Percentiles rank a stretch among this genome's conserved stretches.
Conservation (phyloP, 2,888 invertebrate genomes). For the Cephus rjabovi region DNA sequence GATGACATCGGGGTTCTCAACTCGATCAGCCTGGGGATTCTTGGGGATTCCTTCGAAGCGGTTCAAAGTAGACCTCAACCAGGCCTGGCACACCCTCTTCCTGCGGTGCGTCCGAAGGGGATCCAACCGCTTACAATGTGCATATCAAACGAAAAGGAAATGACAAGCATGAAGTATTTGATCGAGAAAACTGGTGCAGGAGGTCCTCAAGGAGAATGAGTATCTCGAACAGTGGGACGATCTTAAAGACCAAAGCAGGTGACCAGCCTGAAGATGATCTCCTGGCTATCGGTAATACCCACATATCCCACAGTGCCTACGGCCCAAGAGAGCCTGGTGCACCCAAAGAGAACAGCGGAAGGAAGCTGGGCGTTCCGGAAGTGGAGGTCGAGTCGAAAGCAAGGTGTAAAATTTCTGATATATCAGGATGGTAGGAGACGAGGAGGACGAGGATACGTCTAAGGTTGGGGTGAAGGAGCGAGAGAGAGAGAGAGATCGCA, state of each 20-base stretch:
- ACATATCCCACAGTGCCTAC: neutral
- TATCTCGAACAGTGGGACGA: constrained; percentile 9
- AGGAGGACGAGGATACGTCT: constrained; percentile 12
- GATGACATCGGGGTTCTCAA: constrained; percentile 60
- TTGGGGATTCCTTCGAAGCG: neutral
- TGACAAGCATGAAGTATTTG: neutral
- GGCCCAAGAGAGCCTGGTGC: neutral
- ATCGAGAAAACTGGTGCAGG: neutral
- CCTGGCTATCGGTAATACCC: neutral
- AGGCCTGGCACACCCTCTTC: neutral
- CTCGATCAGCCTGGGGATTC: constrained; percentile 28
- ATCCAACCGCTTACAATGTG: neutral
- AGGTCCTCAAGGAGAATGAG: constrained; percentile 3
- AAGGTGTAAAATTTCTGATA: neutral
- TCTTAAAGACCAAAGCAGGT: constrained; percentile 19
- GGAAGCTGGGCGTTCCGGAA: neutral
- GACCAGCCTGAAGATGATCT: constrained; percentile 8
- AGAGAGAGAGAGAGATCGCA: constrained; percentile 3
- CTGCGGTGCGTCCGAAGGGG: neutral
- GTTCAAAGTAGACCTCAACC: no score
- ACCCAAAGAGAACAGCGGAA: neutral
- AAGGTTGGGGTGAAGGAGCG: neutral
- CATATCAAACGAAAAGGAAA: neutral
- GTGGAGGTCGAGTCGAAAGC: neutral
- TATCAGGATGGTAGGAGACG: neutral